Evolutionary conservation across 2,888 invertebrate genomes (phyloP).

Genomic region (Drosophila villosipedis): DNA sequence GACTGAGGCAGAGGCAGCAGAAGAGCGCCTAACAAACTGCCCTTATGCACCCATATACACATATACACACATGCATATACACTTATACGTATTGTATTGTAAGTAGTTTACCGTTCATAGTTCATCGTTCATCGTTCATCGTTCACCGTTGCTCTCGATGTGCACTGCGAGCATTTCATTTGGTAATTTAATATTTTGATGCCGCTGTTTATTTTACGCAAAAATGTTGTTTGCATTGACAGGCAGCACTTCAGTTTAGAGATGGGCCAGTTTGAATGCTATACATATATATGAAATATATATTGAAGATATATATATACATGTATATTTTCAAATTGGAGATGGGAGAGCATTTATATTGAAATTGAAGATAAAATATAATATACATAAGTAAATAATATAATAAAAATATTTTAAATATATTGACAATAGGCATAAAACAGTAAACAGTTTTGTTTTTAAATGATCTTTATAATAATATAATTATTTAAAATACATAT

Average conservation of each 20-base stretch:
- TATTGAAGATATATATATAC: background rate
- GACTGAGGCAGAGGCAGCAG: background rate
- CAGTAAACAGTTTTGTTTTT: too few relatives aligned
- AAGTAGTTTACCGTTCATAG: conserved; percentile 60
- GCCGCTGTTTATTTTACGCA: conserved; percentile 74
- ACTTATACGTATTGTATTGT: conserved; percentile 10
- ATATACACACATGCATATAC: conserved; percentile 1
- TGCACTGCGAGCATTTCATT: conserved; percentile 53
- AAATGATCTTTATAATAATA: too few relatives aligned
- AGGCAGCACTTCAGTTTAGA: conserved; percentile 33
- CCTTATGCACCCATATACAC: conserved; percentile 48
- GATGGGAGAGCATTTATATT: background rate
- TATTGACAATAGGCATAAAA: too few relatives aligned
- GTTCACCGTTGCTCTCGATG: conserved; percentile 60
- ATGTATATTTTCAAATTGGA: background rate
- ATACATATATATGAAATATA: background rate
- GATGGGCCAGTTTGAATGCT: conserved; percentile 21
- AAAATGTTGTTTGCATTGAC: conserved; percentile 66
- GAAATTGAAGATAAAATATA: background rate
- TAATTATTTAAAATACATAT: too few relatives aligned
- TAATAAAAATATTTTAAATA: too few relatives aligned
- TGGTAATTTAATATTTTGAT: conserved; percentile 80
- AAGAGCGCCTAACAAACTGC: conserved; percentile 43
- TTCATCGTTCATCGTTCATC: conserved; percentile 22
- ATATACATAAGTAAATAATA: too few relatives aligned